phyloP scores from a whole-genome alignment of 2,113 vertebrate genomes.

The Bettongia penicillata region DNA sequence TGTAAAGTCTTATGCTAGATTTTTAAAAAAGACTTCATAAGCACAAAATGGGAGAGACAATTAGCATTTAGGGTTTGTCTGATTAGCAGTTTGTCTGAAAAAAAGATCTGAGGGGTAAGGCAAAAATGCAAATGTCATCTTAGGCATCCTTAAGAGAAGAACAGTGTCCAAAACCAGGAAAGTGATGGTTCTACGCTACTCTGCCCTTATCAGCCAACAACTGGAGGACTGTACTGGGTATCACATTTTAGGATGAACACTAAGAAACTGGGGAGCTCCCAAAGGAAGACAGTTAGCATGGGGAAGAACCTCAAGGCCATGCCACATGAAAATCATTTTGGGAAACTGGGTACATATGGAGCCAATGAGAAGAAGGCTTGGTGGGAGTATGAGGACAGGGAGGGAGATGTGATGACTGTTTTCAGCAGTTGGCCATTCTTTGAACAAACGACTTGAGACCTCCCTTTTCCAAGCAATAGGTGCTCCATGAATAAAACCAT shows the following conservation, averaged over 20 bases:
- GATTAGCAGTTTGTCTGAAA: neutral
- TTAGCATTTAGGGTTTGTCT: too few species aligned
- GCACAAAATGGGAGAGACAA: neutral
- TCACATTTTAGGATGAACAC: neutral
- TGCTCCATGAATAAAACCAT: slow-evolving; percentile 40
- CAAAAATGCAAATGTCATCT: neutral
- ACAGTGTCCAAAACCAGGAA: neutral
- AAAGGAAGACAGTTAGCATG: neutral
- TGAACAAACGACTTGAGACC: neutral
- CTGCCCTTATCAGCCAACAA: neutral
- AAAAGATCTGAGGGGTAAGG: neutral
- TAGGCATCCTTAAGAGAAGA: neutral
- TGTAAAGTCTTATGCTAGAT: neutral
- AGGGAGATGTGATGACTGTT: neutral
- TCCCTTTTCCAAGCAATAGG: neutral
- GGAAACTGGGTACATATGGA: neutral
- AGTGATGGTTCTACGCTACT: neutral
- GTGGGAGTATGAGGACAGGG: neutral
- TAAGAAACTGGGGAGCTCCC: neutral
- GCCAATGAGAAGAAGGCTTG: neutral
- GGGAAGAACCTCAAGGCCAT: neutral
- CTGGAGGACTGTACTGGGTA: neutral
- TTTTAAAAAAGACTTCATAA: neutral
- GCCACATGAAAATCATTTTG: neutral
- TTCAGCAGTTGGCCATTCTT: neutral